Base-by-base conservation (phyloP, 2,888 invertebrate genomes). In the Amblyteles armatorius region DNA sequence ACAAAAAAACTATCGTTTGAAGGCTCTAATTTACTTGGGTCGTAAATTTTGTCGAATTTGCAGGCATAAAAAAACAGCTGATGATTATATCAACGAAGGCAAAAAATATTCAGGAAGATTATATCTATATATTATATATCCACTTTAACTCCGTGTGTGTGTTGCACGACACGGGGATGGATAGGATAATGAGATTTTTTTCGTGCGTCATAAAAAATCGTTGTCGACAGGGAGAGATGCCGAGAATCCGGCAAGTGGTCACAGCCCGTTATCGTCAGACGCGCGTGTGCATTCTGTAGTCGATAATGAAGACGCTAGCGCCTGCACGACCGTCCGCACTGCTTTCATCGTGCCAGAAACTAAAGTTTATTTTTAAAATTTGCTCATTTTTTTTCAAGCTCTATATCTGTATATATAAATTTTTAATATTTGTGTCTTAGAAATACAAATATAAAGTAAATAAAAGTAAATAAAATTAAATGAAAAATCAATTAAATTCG, bases 181-280 rank as follows among this genome's bases (percentile, higher is more conserved):
- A 77, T 72, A 73, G 73, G 82, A 68, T 82, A 82, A 82, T 73
- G 73, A 78, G 82, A 82, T 82, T 82, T 78, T 50, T 78, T 52
- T 68, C 78, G 82, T 78, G 82, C 82, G 82, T 82, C 78, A 82
- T 52, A 73, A 78, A 82, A 71, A 65, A 26, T 36, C 55, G 69
- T 68, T 68, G n/a, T 16, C 29, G 16, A 36, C 11, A 68, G 29
- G 13, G 44, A 22, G 4, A 36, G 26, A 57, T 29, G 16, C 55
- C 68, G 40, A 26, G 22, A 22, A 48, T 36, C 33, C 77, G 29
- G 63, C 71, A 82, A 82, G 82, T 82, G 65, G 57, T 82, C 36
- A 57, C 73, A 57, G 69, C 33, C 29, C 44, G 72, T 78, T 68
- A 60, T 74, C 16, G 50, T 83, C 67, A 40, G 67, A 80, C 79